Base-by-base conservation (phyloP, 2,888 invertebrate genomes). In the Cacoxenus indagator region DNA sequence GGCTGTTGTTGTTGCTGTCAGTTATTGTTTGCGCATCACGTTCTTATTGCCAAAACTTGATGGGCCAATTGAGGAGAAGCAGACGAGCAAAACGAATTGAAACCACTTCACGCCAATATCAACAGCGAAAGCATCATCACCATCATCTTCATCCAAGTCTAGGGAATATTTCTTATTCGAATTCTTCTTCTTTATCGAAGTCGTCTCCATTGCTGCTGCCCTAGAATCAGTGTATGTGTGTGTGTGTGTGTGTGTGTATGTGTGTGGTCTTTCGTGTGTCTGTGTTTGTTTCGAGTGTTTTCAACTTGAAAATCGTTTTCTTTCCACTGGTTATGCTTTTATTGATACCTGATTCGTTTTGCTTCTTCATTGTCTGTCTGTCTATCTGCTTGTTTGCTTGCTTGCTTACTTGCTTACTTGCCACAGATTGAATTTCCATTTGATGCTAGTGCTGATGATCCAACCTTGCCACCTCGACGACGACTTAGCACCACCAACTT, bases 341-440 rank as follows among this genome's bases (percentile, higher is more conserved):
- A 17, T 51, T 51, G 51, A 51, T 51, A 51, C 51, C 51, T 51
- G 6, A 17, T 54, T 54, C 22, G 54, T 22, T 51, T 17, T 14
- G 22, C 9, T 54, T 29, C 31, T 59, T 29, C 19, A 17, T 37
- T 17, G 27, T 29, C 14, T 5, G 37, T 37, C 37, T 37, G 37
- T 37, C 37, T 37, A 9, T 31, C 31, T 9, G 37, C 14, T 14
- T 14, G 37, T 37, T 37, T 37, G 37, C 5, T 37, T 4, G n/a
- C n/a, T n/a, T n/a, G n/a, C n/a, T n/a, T n/a, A n/a, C n/a, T n/a
- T n/a, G n/a, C n/a, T 9, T 3, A 4, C 31, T 19, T 9, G 19
- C 59, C n/a, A 59, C 29, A 59, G 59, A 59, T 59, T 59, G 59
- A 37, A 59, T 59, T 59, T 59, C 59, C 59, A 59, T 59, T 59